Conservation (phyloP, 2,888 invertebrate genomes). For the Urechis unicinctus region DNA sequence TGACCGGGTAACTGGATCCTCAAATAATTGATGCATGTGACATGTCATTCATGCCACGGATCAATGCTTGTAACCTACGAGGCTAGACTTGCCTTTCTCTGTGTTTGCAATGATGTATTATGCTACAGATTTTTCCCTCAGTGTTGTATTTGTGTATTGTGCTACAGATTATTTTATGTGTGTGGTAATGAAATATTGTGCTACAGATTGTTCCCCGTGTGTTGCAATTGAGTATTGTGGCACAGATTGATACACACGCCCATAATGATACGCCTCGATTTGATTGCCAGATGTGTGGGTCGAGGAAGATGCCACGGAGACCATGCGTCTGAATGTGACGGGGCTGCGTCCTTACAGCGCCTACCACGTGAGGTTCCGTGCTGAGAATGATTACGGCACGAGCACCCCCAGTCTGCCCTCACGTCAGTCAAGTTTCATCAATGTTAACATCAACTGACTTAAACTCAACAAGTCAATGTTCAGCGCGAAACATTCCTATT, state of each 20-base stretch:
- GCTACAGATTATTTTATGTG: too few relatives aligned
- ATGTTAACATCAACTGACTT: not conserved
- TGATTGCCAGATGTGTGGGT: constrained; percentile 10
- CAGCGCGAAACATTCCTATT: too few relatives aligned
- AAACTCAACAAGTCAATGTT: too few relatives aligned
- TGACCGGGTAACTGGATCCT: too few relatives aligned
- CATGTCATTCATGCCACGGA: too few relatives aligned
- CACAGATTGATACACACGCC: not conserved
- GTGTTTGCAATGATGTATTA: too few relatives aligned
- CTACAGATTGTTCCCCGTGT: not conserved
- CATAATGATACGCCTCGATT: not conserved
- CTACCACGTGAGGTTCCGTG: constrained; percentile 82
- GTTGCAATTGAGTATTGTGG: not conserved
- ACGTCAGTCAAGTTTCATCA: constrained; percentile 5
- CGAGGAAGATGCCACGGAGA: constrained; percentile 3
- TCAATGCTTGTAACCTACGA: too few relatives aligned
- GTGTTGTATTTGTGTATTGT: too few relatives aligned
- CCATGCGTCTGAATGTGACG: constrained; percentile 13
- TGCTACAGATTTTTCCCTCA: too few relatives aligned
- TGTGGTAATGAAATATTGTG: too few relatives aligned
- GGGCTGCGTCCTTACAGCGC: constrained; percentile 76
- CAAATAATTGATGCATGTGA: too few relatives aligned
- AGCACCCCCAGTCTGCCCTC: constrained; percentile 71
- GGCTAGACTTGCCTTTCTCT: too few relatives aligned
- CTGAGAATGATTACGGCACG: constrained; percentile 77